Evolutionary conservation across 2,888 invertebrate genomes (phyloP).

Genomic region (Conchocele bisecta): DNA sequence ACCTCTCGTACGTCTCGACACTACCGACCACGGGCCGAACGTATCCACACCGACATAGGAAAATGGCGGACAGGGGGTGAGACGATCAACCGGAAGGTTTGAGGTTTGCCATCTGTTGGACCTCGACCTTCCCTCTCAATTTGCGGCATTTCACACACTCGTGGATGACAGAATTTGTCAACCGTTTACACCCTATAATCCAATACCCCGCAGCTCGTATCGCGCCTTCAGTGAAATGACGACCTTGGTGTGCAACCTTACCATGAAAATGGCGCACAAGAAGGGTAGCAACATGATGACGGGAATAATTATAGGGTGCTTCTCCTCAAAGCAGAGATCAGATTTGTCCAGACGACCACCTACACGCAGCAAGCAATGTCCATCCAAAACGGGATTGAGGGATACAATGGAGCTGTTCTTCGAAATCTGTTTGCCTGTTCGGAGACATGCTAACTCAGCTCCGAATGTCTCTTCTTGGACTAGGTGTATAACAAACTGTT

Average conservation of each 20-base stretch:
- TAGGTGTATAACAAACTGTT: no score
- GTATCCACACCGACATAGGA: slow-evolving; percentile 44
- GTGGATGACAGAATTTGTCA: slow-evolving; percentile 29
- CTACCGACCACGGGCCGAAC: slow-evolving; percentile 53
- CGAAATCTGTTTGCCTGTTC: no score
- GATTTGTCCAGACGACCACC: slow-evolving; percentile 37
- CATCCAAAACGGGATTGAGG: slow-evolving; percentile 30
- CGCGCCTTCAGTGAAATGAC: slow-evolving; percentile 55
- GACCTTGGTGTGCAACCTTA: slow-evolving; percentile 48
- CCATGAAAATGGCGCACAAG: slow-evolving; percentile 42
- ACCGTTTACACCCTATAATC: slow-evolving; percentile 40
- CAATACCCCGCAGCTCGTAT: slow-evolving; percentile 49
- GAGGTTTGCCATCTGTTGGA: slow-evolving; percentile 48
- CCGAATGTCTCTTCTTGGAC: no score
- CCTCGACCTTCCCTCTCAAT: slow-evolving; percentile 17
- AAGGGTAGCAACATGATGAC: slow-evolving; percentile 33
- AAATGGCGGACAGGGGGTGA: slow-evolving; percentile 43
- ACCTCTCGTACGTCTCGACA: slow-evolving; percentile 39
- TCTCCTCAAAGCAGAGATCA: not conserved
- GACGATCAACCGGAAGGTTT: slow-evolving; percentile 41
- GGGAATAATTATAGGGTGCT: slow-evolving; percentile 34
- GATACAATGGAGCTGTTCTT: slow-evolving; percentile 25
- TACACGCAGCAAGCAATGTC: slow-evolving; percentile 35
- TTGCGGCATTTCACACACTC: slow-evolving; percentile 40
- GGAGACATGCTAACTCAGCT: no score